Evolutionary conservation across 2,888 invertebrate genomes (phyloP).

Genomic region (Calephelis perditalis): DNA sequence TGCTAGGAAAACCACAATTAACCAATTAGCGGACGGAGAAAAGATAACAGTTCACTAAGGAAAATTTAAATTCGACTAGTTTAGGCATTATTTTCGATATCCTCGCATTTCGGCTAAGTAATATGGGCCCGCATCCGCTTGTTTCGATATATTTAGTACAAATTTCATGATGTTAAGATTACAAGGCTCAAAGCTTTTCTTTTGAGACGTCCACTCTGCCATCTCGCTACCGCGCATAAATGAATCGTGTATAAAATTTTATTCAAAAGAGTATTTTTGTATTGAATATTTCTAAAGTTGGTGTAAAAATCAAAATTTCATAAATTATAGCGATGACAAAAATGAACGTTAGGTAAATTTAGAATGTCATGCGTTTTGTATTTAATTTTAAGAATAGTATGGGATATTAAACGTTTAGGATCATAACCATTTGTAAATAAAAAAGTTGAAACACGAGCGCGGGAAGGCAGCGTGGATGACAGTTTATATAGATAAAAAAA

Average conservation of each 20-base stretch:
- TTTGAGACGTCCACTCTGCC: conserved; percentile 58
- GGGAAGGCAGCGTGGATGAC: conserved; percentile 52
- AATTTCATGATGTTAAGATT: conserved; percentile 78
- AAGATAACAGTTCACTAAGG: conserved; percentile 27
- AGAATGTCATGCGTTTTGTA: conserved; percentile 78
- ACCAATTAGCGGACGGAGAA: conserved; percentile 3
- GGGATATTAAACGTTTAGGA: conserved; percentile 83
- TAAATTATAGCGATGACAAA: conserved; percentile 76
- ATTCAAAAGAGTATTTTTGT: conserved; percentile 80
- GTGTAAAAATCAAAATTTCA: conserved; percentile 80
- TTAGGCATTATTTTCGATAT: conserved; percentile 75
- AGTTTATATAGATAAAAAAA: conserved; percentile 75
- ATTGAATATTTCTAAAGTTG: conserved; percentile 80
- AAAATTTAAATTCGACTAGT: conserved; percentile 64
- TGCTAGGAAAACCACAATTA: not conserved
- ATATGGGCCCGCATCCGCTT: conserved; percentile 69
- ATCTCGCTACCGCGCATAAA: conserved; percentile 55
- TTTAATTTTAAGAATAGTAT: conserved; percentile 80
- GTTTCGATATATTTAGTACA: conserved; percentile 77
- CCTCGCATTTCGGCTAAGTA: conserved; percentile 79
- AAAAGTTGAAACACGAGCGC: conserved; percentile 52
- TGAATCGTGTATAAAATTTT: conserved; percentile 77
- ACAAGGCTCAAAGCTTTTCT: conserved; percentile 78
- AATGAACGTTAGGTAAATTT: conserved; percentile 73
- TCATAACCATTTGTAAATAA: conserved; percentile 85